Base-by-base conservation (phyloP, 2,888 invertebrate species). In the Megamerina dolium region DNA sequence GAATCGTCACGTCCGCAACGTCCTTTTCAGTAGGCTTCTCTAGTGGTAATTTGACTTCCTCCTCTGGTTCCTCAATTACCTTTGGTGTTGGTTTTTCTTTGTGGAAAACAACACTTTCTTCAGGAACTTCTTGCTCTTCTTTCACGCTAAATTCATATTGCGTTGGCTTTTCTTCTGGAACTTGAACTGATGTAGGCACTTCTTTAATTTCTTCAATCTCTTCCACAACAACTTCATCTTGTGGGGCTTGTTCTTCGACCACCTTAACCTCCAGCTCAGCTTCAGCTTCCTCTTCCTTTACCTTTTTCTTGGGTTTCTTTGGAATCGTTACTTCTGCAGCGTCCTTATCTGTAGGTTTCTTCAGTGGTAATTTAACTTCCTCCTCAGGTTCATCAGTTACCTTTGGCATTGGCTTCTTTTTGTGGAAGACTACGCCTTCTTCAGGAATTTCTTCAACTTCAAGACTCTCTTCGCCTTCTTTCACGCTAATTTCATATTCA, bases 361-460 rank as follows among this genome's bases (percentile, higher is more conserved):
- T 59, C 33, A 57, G 57, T 1, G 52, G 49, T 18, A 46, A 36
- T 37, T 54, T 54, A 17, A 49, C 34, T n/a, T 46, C 51, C 30
- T 50, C 55, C 19, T 50, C 52, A 4, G 55, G 54, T 23, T 68
- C 65, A 48, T 68, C 63, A 3, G 60, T 59, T 33, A 60, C 49
- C 41, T 63, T 57, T 30, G 61, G 52, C 34, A 68, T 69, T 2
- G 59, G 59, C 31, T 69, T 68, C 57, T 69, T 69, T 41, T 60
- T 73, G 59, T 55, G 59, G 5, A 61, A 64, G 3, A 64, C 61
- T 38, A 64, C 58, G 46, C 64, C 60, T 48, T 68, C 64, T 54
- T 68, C 67, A 37, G 68, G 57, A 43, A 70, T 49, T 46, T 70
- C 68, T 33, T 69, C 61, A 23, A 63, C 58, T 43, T 67, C 57